Evolutionary conservation across 2,113 vertebrate genomes (phyloP), one percentile per base, ranked within the genome.

Genomic region (Oreotrochilus melanogaster): DNA sequence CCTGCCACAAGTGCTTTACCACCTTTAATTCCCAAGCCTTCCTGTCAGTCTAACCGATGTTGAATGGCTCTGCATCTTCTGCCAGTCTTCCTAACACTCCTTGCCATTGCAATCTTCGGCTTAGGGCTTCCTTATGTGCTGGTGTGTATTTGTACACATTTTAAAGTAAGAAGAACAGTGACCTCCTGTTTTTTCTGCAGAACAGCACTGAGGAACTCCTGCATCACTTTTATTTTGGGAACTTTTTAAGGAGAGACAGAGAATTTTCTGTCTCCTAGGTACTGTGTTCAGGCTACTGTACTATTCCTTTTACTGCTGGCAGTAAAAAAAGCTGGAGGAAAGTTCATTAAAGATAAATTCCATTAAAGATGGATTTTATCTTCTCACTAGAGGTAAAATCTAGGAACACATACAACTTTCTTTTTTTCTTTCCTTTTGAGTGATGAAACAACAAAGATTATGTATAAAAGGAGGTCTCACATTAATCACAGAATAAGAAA

Each of bases 341-440:
- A 83, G 9, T 14, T 21, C 21, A 21, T 47, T 47, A 22, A 47
- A 47, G 45, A 47, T 47, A 47, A 21, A 47, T 47, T 10, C 18
- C 45, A 47, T 47, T 47, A 47, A 47, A 47, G 18, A 47, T 47
- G 45, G 45, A 22, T 47, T 47, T 47, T 47, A 47, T 47, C 45
- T 91, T 93, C 92, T 95, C 39, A 76, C 78, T 91, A 66, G 79
- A 94, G 85, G 74, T 87, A 96, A 97, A 96, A 92, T 81, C 62
- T 76, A 94, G 45, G 66, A 75, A 75, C 53, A 65, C 45, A n/a
- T 51, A 33, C 57, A 91, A 47, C 56, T 35, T 87, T 97, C 90
- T 95, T 6, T 95, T 95, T 97, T 95, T 33, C 67, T 97, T 97
- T 95, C 71, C 74, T 94, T 96, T 80, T 84, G 75, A 96, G 65